phyloP scores from a whole-genome alignment of 2,888 invertebrate genomes.

The Ligdia adustata region DNA sequence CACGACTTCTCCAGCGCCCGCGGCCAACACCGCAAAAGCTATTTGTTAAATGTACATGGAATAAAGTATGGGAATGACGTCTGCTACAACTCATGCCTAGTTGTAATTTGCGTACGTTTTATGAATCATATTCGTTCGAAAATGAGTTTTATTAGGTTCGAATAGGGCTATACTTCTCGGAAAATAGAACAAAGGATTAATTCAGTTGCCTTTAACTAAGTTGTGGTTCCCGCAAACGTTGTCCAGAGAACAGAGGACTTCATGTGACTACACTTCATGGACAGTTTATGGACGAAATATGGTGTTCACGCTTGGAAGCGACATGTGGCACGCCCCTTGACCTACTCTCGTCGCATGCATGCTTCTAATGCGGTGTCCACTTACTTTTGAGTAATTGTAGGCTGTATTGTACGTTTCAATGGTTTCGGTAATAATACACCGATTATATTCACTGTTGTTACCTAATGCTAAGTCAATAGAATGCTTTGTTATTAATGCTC shows the following conservation, averaged over 20 bases:
- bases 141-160: background rate
- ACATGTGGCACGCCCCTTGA: conserved; percentile 37
- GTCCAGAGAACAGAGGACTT: conserved; percentile 18
- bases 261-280: conserved; percentile 24
- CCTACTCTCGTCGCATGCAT: conserved; percentile 32
- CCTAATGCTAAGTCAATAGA: conserved; percentile 16
- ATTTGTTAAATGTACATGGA: conserved; percentile 26
- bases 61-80: conserved; percentile 24
- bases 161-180: no score
- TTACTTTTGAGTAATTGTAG: conserved; percentile 33
- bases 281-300: conserved; percentile 34
- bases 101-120: background rate
- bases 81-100: conserved; percentile 12
- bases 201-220: conserved; percentile 5
- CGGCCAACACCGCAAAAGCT: conserved; percentile 21
- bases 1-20: conserved; percentile 19
- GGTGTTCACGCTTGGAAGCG: conserved; percentile 33
- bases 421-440: conserved; percentile 19
- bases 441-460: conserved; percentile 20
- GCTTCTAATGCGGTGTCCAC: conserved; percentile 30
- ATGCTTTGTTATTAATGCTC: conserved; percentile 7
- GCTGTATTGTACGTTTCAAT: conserved; percentile 18
- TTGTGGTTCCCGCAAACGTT: conserved; percentile 22
- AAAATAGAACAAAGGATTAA: background rate
- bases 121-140: background rate